phyloP scores from a whole-genome alignment of 2,888 invertebrate species.

The Zaprionus obscuricornis region DNA sequence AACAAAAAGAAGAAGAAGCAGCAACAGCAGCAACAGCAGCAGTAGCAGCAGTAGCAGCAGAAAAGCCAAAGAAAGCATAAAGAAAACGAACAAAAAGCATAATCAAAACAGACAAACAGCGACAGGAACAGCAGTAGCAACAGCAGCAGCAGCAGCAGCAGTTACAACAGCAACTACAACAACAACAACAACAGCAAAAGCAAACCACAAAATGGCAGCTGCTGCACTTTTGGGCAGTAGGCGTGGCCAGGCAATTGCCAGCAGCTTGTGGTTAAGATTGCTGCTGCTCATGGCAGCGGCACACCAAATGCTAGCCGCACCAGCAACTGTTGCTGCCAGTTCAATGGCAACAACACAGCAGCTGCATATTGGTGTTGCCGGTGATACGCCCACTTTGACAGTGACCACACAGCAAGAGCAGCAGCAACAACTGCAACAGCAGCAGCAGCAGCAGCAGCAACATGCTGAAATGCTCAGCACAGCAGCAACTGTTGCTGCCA shows the following conservation, averaged over 20 bases:
- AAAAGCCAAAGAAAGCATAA: constrained; percentile 7
- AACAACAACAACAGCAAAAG: constrained; percentile 14
- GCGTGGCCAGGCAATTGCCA: constrained; percentile 27
- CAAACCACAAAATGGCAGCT: constrained; percentile 41
- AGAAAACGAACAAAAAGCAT: constrained; percentile 22
- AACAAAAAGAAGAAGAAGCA: constrained; percentile 18
- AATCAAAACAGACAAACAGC: constrained; percentile 35
- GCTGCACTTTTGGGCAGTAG: constrained; percentile 30
- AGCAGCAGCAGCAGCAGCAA: background rate
- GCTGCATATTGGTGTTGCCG: constrained; percentile 35
- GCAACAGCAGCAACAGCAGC: constrained; percentile 1
- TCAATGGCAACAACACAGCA: constrained; percentile 12
- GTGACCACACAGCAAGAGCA: constrained; percentile 15
- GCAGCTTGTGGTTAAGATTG: constrained; percentile 41
- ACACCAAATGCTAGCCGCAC: constrained; percentile 21
- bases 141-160: background rate
- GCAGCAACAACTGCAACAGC: constrained; percentile 6
- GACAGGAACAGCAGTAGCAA: constrained; percentile 3
- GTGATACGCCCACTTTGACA: constrained; percentile 41
- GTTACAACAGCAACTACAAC: constrained; percentile 1
- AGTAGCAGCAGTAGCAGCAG: background rate
- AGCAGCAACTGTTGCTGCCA: constrained; percentile 20
- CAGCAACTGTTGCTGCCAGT: constrained; percentile 27
- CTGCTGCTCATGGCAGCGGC: constrained; percentile 43
- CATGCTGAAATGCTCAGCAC: no score